Base-by-base conservation (phyloP, 2,113 vertebrate genomes). In the Hyla sarda region DNA sequence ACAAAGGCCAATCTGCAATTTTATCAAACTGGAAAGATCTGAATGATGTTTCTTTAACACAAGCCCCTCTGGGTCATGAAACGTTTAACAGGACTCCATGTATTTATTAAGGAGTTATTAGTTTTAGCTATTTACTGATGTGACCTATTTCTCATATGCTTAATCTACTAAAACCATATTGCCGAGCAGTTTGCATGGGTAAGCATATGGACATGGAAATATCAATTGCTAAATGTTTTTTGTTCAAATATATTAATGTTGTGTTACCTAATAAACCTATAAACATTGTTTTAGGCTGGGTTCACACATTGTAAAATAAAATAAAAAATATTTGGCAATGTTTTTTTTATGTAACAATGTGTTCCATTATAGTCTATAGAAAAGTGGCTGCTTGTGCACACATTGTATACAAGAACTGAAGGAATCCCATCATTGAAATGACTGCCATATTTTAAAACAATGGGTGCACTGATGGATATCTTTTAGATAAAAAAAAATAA, bases 21-120 rank as follows among this genome's bases (percentile, higher is more conserved):
- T 58, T 79, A 79, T 56, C 19, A 79, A 79, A 79, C 30, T 60
- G 65, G n/a, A 82, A 80, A 80, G 41, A n/a, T 65, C 32, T 52
- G 37, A 52, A 80, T 82, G 17, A 67, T 67, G 25, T 65, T 30
- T 67, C 23, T 48, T 14, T 82, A 28, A 47, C 60, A 48, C 14
- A 82, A 28, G 16, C 4, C 37, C 4, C 37, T 48, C 5, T 23
- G 14, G 23, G 19, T 28, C 60, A 82, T 67, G 50, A 50, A 50
- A 69, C 5, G 48, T 48, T n/a, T 82, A 30, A n/a, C 17, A 21
- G 7, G 54, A 69, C 25, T 62, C n/a, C n/a, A 67, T 30, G 32
- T 82, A 45, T 65, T 78, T 78, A 78, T 78, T 54, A 34, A 21
- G 28, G 7, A 48, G 34, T 52, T 54, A 78, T 78, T 78, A 34